Percentiles rank a stretch among this genome's conserved stretches.
phyloP scores from a whole-genome alignment of 2,888 invertebrate species.

The Tortricodes alternella region DNA sequence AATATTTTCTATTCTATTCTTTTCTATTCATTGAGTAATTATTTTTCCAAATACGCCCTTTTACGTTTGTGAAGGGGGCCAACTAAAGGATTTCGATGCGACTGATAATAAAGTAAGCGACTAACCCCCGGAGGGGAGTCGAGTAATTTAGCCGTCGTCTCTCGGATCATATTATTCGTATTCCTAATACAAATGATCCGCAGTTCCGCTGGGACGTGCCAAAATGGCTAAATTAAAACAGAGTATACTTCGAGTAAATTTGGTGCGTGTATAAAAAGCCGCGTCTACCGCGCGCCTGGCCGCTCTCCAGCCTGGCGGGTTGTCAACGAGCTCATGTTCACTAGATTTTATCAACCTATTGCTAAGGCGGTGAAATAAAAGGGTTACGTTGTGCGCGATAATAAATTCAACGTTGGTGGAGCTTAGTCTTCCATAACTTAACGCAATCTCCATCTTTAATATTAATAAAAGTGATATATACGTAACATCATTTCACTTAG shows the following conservation, averaged over 20 bases:
- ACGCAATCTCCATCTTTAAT: slow-evolving; percentile 24
- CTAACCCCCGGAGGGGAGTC: slow-evolving; percentile 43
- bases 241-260: slow-evolving; percentile 60
- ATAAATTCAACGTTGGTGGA: slow-evolving; percentile 30
- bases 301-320: slow-evolving; percentile 54
- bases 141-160: slow-evolving; percentile 56
- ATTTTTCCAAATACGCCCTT: slow-evolving; percentile 46
- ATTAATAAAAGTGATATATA: slow-evolving; percentile 23
- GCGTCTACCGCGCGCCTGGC: slow-evolving; percentile 47
- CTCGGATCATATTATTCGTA: slow-evolving; percentile 66
- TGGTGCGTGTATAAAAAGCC: slow-evolving; percentile 64
- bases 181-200: slow-evolving; percentile 69
- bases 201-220: slow-evolving; percentile 70
- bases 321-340: slow-evolving; percentile 46
- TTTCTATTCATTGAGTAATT: too few relatives aligned
- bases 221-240: slow-evolving; percentile 77
- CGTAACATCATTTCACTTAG: too few relatives aligned
- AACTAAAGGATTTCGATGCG: slow-evolving; percentile 45
- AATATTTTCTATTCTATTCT: too few relatives aligned
- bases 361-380: slow-evolving; percentile 38
- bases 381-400: slow-evolving; percentile 30
- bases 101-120: slow-evolving; percentile 51
- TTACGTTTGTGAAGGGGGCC: slow-evolving; percentile 40
- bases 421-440: slow-evolving; percentile 14
- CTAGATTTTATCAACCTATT: slow-evolving; percentile 45